Base-by-base conservation (phyloP, 2,797 vertebrate species). In the Streptopelia turtur region DNA sequence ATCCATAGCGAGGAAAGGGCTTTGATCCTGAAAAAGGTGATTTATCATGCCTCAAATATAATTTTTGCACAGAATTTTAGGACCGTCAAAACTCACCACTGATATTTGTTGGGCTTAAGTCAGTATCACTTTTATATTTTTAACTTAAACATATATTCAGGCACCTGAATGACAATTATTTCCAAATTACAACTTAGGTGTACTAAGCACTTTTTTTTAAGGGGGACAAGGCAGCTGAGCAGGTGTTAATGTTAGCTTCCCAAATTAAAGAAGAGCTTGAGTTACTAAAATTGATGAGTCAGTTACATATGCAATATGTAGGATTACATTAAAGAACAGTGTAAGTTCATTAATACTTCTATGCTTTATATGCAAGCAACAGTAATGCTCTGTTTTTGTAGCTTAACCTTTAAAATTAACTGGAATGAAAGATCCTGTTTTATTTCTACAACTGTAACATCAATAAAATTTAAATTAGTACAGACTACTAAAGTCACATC, bases 21-120 rank as follows among this genome's bases (percentile, higher is more conserved):
- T 97, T 99, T 90, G 99, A 99, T 89, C 98, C 99, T 99, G 95
- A 35, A 95, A 97, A 96, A 97, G 50, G 95, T 39, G 35, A 89
- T 88, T 81, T 79, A 56, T 82, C 20, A 63, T n/a, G 27, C 17
- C 59, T 78, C 57, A 56, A 20, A 61, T 6, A 63, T 25, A 9
- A 13, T 45, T 81, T 83, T 57, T 89, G 4, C 25, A 57, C 20
- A 53, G 16, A 37, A 71, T 24, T 85, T 66, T 45, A 39, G 39
- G 50, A 21, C 31, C 43, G 20, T 64, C 82, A 77, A 85, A 76
- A 68, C 43, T 76, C 63, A 41, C 3, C 7, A 27, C 7, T 16
- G 56, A 57, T 14, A 53, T 33, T 43, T 81, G 16, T 13, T 63
- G 15, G 37, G 30, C 30, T 59, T 37, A 43, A 72, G 22, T 80